A percentile compares a stretch with the other conserved stretches of the same genome.
These are phyloP conservation scores for Gonioctena quinquepunctata DNA, from an alignment of 1,140 invertebrate species.

Conservation along the genomic window DNA sequence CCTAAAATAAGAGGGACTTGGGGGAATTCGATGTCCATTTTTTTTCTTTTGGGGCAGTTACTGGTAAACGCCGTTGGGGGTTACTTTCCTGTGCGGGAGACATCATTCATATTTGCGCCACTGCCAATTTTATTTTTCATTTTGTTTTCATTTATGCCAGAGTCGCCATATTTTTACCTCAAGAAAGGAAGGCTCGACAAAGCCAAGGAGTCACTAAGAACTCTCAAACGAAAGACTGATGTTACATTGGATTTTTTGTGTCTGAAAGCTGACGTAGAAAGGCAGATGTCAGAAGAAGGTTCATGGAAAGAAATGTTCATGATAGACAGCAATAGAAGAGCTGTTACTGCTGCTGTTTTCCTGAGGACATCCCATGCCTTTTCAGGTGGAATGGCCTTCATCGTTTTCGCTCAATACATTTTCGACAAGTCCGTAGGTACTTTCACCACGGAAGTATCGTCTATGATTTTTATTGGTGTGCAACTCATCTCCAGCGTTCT, in stretches of 20 bases:
- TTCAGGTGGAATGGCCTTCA: conserved; percentile 19
- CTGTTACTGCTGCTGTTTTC: conserved; percentile 27
- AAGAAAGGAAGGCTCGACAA: conserved; percentile 36
- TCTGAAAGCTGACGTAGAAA: conserved; percentile 40
- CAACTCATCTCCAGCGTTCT: conserved; percentile 75
- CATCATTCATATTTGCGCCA: conserved; percentile 16
- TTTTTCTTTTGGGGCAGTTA: conserved; percentile 59
- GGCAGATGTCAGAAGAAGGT: conserved; percentile 38
- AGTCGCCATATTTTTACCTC: conserved; percentile 46
- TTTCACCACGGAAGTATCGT: conserved; percentile 18
- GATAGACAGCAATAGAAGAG: conserved; percentile 33
- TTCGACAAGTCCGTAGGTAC: conserved; percentile 53
- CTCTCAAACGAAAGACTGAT: conserved; percentile 53
- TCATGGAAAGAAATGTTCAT: conserved; percentile 34
- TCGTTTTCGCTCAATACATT: conserved; percentile 39
- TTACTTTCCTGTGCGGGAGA: conserved; percentile 18
- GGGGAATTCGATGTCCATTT: conserved; percentile 57
- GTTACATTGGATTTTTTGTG: conserved; percentile 37
- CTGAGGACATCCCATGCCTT: conserved; percentile 24
- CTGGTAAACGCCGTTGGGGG: conserved; percentile 57
- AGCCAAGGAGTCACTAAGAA: conserved; percentile 50
- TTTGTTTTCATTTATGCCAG: conserved; percentile 38
- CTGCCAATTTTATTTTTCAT: conserved; percentile 20
- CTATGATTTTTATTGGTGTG: conserved; percentile 53
- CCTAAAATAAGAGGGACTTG: conserved; percentile 66